A percentile compares a stretch with the other conserved stretches of the same genome.
phyloP scores from a whole-genome alignment of 1,140 invertebrate genomes.

The Panagrolaimus sp. region DNA sequence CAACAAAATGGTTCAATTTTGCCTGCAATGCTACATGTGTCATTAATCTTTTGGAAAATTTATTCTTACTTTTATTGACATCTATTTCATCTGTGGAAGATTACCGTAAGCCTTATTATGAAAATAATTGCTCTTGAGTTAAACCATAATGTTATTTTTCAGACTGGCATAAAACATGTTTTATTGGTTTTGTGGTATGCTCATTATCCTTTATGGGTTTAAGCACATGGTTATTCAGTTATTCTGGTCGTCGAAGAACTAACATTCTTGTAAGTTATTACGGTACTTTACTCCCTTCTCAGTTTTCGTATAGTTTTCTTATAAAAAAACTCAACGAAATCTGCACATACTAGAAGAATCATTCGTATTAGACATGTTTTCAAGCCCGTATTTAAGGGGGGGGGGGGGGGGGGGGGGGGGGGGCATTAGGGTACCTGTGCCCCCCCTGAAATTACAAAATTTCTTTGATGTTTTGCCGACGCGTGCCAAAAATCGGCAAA shows the following conservation, averaged over 20 bases:
- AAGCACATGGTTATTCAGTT: constrained; percentile 67
- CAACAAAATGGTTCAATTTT: constrained; percentile 63
- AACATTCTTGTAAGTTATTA: constrained; percentile 46
- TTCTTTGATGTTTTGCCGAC: too few species aligned
- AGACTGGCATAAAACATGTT: constrained; percentile 81
- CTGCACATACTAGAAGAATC: too few species aligned
- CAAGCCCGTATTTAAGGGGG: too few species aligned
- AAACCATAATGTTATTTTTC: constrained; percentile 58
- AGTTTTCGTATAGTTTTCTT: too few species aligned
- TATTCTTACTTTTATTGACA: constrained; percentile 74
- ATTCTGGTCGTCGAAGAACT: constrained; percentile 63
- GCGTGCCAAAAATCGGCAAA: too few species aligned
- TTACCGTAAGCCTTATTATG: constrained; percentile 68
- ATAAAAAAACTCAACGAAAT: too few species aligned
- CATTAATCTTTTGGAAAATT: constrained; percentile 75
- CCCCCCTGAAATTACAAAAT: too few species aligned
- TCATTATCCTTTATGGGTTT: constrained; percentile 80
- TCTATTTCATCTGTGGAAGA: constrained; percentile 80
- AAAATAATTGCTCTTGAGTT: constrained; percentile 29
- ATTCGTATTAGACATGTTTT: too few species aligned
- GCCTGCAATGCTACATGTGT: constrained; percentile 68
- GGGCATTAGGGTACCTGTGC: too few species aligned
- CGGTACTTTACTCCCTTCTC: too few species aligned
- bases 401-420: too few species aligned
- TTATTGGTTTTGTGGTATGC: constrained; percentile 79